These are phyloP conservation scores for Trichoplusia ni DNA, from an alignment of 1,140 invertebrate species.

Conservation along the genomic window DNA sequence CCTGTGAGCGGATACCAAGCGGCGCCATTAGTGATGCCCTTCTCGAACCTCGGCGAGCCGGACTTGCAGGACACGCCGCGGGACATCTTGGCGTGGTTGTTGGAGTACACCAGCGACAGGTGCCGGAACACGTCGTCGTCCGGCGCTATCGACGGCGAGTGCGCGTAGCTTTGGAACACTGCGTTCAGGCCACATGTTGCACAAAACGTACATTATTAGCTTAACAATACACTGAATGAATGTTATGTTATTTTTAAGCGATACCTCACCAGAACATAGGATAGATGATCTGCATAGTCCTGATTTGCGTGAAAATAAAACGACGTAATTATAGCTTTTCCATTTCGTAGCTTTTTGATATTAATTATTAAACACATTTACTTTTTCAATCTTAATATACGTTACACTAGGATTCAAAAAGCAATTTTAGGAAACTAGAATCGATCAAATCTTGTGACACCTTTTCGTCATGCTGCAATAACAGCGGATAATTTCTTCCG, in stretches of 20 bases:
- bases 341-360: no score
- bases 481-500: no score
- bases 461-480: no score
- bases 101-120: conserved; percentile 93
- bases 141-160: conserved; percentile 90
- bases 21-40: conserved; percentile 96
- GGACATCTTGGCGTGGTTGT: conserved; percentile 94
- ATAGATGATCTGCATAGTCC: conserved; percentile 92
- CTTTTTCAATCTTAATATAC: no score
- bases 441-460: no score
- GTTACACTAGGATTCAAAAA: no score
- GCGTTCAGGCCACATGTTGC: conserved; percentile 83
- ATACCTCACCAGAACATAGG: conserved; percentile 88
- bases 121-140: conserved; percentile 97
- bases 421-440: no score
- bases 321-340: neutral
- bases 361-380: no score
- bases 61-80: conserved; percentile 91
- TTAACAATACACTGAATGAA: neutral
- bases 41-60: conserved; percentile 87
- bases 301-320: conserved; percentile 82
- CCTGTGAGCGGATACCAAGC: conserved; percentile 96
- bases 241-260: neutral
- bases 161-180: conserved; percentile 91
- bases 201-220: conserved; percentile 41